Evolutionary conservation across 2,113 vertebrate genomes (phyloP).

Genomic region (Hypomesus transpacificus): DNA sequence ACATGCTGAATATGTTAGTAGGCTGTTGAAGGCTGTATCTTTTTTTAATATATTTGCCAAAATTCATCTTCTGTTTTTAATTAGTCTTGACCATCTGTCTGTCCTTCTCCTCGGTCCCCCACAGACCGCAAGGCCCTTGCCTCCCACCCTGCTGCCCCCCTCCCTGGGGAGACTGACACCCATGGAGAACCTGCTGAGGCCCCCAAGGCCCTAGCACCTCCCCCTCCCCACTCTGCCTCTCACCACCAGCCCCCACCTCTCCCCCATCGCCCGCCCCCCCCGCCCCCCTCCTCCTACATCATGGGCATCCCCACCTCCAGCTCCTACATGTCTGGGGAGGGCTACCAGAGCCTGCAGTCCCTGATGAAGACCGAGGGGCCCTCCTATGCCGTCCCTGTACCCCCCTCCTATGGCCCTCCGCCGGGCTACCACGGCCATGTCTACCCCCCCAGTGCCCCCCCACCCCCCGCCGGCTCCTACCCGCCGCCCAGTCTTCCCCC

Average conservation of each 20-base stretch:
- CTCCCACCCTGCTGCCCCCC: slow-evolving; percentile 76
- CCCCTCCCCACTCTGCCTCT: slow-evolving; percentile 79
- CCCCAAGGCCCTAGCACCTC: slow-evolving; percentile 69
- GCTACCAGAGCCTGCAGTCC: slow-evolving; percentile 85
- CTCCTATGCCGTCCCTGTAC: slow-evolving; percentile 72
- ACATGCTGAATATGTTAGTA: not conserved
- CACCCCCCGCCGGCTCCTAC: slow-evolving; percentile 75
- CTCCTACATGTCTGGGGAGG: slow-evolving; percentile 88
- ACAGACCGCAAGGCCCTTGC: slow-evolving; percentile 73
- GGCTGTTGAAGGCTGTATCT: not conserved
- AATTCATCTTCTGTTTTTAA: not conserved
- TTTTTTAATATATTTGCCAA: not conserved
- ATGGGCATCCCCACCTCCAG: slow-evolving; percentile 85
- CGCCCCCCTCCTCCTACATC: slow-evolving; percentile 78
- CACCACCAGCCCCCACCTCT: slow-evolving; percentile 74
- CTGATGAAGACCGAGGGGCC: slow-evolving; percentile 89
- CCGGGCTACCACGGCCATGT: slow-evolving; percentile 81
- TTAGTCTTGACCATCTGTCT: not conserved
- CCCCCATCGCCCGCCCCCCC: slow-evolving; percentile 79
- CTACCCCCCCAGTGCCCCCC: slow-evolving; percentile 73
- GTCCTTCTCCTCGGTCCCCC: slow-evolving; percentile 52
- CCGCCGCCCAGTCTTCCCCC: slow-evolving; percentile 74
- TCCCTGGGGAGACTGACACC: slow-evolving; percentile 75
- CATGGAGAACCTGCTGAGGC: slow-evolving; percentile 69
- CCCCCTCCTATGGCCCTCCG: slow-evolving; percentile 75